Percentiles rank a stretch among this genome's conserved stretches.
These are phyloP conservation scores for Pithys albifrons DNA, from an alignment of 2,113 vertebrate species.

Conservation along the genomic window DNA sequence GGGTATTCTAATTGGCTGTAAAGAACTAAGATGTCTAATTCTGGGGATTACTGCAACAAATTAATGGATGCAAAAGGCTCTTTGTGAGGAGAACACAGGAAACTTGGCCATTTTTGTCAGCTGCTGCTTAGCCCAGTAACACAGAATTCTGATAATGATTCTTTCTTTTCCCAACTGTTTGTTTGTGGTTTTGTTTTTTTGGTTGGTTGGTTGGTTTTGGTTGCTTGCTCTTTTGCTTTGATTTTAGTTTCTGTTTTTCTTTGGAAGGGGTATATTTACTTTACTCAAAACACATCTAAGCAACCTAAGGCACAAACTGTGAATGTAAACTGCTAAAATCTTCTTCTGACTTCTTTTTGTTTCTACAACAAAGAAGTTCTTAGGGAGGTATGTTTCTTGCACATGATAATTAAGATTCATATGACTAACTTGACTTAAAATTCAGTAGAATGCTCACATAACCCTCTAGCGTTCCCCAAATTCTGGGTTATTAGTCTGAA, in stretches of 20 bases:
- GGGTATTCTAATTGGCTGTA: background rate
- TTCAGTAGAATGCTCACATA: slow-evolving; percentile 46
- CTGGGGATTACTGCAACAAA: background rate
- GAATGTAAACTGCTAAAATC: background rate
- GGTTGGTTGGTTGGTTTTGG: background rate
- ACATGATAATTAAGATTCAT: slow-evolving; percentile 57
- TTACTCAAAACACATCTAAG: background rate
- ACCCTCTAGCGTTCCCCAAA: slow-evolving; percentile 18
- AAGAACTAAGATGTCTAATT: slow-evolving; percentile 1
- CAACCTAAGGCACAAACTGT: background rate
- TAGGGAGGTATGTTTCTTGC: slow-evolving; percentile 3
- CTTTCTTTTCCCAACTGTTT: background rate
- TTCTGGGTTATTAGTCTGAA: slow-evolving; percentile 43
- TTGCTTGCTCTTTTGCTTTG: background rate
- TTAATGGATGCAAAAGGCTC: background rate
- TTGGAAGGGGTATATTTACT: background rate
- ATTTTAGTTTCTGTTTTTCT: background rate
- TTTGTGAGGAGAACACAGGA: background rate
- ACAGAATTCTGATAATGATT: background rate
- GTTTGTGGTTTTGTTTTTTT: fast-evolving
- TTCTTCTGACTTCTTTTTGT: slow-evolving; percentile 42
- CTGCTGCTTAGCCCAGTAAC: background rate
- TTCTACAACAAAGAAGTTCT: slow-evolving; percentile 9
- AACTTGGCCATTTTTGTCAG: background rate
- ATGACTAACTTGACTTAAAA: slow-evolving; percentile 53